Conservation (phyloP, 2,888 invertebrate species). For the Tipula helvola region DNA sequence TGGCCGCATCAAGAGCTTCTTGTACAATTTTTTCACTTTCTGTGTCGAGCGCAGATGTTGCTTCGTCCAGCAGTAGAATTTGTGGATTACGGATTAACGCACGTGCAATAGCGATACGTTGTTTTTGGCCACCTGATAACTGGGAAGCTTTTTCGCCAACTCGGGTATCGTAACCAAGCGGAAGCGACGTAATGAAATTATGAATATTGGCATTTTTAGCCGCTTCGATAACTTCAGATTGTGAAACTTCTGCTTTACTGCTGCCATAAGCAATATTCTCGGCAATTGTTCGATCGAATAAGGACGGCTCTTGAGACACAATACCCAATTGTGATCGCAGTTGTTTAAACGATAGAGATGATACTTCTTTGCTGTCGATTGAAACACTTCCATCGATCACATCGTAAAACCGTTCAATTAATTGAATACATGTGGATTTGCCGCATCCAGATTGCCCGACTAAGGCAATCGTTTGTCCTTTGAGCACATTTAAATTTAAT, state of each 20-base stretch:
- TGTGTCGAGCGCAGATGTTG: slow-evolving; percentile 57
- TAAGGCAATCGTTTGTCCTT: slow-evolving; percentile 60
- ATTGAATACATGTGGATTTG: slow-evolving; percentile 75
- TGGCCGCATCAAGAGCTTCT: slow-evolving; percentile 64
- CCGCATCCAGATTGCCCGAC: slow-evolving; percentile 79
- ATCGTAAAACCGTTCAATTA: slow-evolving; percentile 77
- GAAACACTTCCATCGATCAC: slow-evolving; percentile 51
- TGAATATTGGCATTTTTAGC: slow-evolving; percentile 80
- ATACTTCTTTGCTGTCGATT: slow-evolving; percentile 40
- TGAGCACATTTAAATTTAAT: slow-evolving; percentile 45
- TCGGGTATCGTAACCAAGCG: slow-evolving; percentile 58
- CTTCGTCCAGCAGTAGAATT: slow-evolving; percentile 52
- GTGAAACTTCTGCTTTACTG: slow-evolving; percentile 46
- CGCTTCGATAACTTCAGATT: slow-evolving; percentile 61
- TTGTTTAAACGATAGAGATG: slow-evolving; percentile 42
- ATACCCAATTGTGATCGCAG: slow-evolving; percentile 68
- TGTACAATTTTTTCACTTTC: slow-evolving; percentile 45
- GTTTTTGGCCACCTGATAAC: slow-evolving; percentile 63
- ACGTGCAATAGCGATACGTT: slow-evolving; percentile 58
- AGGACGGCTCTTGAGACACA: slow-evolving; percentile 80
- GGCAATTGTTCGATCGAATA: slow-evolving; percentile 75
- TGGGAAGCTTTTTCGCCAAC: slow-evolving; percentile 58
- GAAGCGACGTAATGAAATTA: slow-evolving; percentile 64
- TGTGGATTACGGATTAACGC: slow-evolving; percentile 51
- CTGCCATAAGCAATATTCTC: slow-evolving; percentile 90